Base-by-base conservation (phyloP, 2,113 vertebrate species). In the Solea solea region DNA sequence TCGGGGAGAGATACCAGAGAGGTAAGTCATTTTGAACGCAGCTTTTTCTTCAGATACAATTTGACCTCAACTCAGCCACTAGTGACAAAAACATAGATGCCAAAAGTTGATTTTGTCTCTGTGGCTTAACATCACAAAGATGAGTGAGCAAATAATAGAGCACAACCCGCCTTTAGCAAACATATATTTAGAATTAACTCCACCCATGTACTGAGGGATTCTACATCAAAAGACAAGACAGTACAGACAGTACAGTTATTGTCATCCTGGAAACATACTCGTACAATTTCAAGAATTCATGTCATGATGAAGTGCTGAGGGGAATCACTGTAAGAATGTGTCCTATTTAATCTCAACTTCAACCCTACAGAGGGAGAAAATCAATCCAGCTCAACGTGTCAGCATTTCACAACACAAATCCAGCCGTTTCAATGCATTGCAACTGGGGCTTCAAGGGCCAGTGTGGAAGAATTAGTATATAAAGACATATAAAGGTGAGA, bases 131-230 rank as follows among this genome's bases (percentile, higher is more conserved):
- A 61, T 48, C 45, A 74, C 40, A 57, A 57, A 68, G n/a, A 55
- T 14, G 50, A 15, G 8, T 3, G 21, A 14, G 15, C 9, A 51
- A 34, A 14, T 57, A 11, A 40, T 14, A 40, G 27, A 64, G 40
- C 6, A 13, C 6, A 16, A 41, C 69, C 74, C 34, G 78, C 88
- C 89, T 78, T 90, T 15, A 49, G 72, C 81, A 90, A 89, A 90
- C 89, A 91, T 7, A 68, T 44, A 73, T 14, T 16, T 70, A 76
- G 54, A 82, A 72, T 58, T 70, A 16, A 69, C 87, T 86, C 84
- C 87, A 82, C 84, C 89, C 87, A 42, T 64, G 55, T 63, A 58
- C n/a, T 58, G 25, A 69, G 28, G 9, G 27, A 50, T n/a, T 69
- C n/a, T 27, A 44, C 57, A 76, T 72, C 28, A 77, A 55, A 64